phyloP scores from a whole-genome alignment of 1,140 invertebrate genomes.

The Drosophila triauraria region DNA sequence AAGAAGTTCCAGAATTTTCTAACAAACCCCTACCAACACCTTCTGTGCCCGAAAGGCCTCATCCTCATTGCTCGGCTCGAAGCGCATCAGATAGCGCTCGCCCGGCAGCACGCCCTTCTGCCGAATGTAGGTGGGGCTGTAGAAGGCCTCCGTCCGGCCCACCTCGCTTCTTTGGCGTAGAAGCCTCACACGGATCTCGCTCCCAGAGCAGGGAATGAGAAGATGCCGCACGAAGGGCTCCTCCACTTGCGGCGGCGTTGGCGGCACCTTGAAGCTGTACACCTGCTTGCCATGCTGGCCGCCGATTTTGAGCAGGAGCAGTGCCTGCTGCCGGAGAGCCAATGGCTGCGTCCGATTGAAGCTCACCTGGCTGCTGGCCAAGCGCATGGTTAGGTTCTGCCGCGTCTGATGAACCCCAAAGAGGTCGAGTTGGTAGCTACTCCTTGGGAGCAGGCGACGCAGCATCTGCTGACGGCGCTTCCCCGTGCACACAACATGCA shows the following conservation, averaged over 20 bases:
- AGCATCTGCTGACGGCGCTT: conserved; percentile 69
- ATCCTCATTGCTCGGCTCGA: conserved; percentile 81
- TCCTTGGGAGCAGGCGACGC: conserved; percentile 63
- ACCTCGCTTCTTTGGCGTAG: conserved; percentile 57
- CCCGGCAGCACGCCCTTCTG: conserved; percentile 57
- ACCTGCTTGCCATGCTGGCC: conserved; percentile 74
- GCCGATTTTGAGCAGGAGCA: conserved; percentile 69
- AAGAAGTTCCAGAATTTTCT: accelerated
- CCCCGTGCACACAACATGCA: conserved; percentile 80
- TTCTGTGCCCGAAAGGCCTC: conserved; percentile 76
- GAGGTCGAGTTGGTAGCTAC: conserved; percentile 73
- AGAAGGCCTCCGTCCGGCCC: conserved; percentile 57
- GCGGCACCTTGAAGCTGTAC: conserved; percentile 81
- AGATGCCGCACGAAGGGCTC: conserved; percentile 65
- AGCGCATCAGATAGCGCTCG: conserved; percentile 72
- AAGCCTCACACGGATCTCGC: conserved; percentile 73
- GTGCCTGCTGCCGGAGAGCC: conserved; percentile 55
- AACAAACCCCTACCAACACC: conserved; percentile 61
- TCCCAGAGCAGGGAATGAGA: conserved; percentile 75
- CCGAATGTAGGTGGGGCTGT: conserved; percentile 73
- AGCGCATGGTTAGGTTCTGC: conserved; percentile 72
- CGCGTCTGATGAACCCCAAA: conserved; percentile 75
- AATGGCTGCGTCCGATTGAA: conserved; percentile 79
- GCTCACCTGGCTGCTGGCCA: conserved; percentile 64
- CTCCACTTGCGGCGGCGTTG: conserved; percentile 22